Conservation (phyloP, 2,797 vertebrate species). For the Lepidocolaptes lacrymiger region DNA sequence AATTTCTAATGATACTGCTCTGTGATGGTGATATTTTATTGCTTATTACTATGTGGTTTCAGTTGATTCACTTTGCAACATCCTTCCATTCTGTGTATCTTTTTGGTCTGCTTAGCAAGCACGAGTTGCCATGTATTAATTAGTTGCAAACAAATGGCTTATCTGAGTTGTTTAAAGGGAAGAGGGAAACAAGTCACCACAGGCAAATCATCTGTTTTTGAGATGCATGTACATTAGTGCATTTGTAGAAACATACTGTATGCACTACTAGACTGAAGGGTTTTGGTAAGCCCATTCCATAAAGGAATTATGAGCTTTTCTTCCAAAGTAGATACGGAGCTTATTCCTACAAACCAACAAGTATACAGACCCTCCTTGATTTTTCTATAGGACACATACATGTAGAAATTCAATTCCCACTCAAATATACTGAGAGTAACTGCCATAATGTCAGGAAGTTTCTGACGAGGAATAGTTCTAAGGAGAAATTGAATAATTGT, state of each 20-base stretch:
- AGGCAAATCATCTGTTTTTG: background rate
- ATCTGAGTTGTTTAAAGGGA: background rate
- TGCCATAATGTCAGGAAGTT: background rate
- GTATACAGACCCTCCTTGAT: background rate
- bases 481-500: background rate
- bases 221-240: background rate
- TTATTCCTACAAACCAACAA: background rate
- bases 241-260: background rate
- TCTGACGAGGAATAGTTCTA: background rate
- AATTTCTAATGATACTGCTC: background rate
- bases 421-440: background rate
- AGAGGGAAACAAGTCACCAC: background rate
- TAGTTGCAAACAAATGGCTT: background rate
- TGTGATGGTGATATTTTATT: background rate
- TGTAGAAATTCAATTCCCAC: background rate
- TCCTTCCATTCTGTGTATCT: background rate
- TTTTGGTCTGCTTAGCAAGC: background rate
- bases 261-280: background rate
- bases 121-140: background rate
- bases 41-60: background rate
- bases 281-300: background rate
- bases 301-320: background rate
- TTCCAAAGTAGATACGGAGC: background rate
- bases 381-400: background rate
- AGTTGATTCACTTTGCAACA: background rate